Evolutionary conservation across 2,113 vertebrate genomes (phyloP).

Genomic region (Argyrosomus japonicus): DNA sequence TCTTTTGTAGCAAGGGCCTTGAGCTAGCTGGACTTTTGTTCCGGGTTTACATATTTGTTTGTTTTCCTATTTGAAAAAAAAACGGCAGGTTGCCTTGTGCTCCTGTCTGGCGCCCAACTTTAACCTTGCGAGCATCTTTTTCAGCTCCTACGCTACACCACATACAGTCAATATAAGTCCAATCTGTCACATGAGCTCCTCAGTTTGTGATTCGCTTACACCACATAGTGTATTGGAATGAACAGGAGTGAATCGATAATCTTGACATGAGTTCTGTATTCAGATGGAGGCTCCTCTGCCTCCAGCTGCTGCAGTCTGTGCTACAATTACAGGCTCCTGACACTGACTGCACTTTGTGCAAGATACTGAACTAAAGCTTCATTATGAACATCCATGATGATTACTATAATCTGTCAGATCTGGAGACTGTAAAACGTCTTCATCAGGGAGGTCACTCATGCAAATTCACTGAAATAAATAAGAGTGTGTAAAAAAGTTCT

Average conservation of each 20-base stretch:
- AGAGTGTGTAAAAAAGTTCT: not conserved
- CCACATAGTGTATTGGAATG: not conserved
- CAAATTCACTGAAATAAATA: not conserved
- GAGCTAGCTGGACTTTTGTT: no score
- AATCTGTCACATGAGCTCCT: not conserved
- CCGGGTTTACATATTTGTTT: no score
- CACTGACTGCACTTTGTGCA: not conserved
- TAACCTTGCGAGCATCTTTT: no score
- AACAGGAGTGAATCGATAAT: not conserved
- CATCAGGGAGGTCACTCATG: not conserved
- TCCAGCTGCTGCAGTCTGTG: not conserved
- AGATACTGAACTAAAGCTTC: not conserved
- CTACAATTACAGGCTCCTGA: not conserved
- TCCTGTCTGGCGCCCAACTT: no score
- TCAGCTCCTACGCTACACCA: not conserved
- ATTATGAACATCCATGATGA: not conserved
- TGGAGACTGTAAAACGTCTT: not conserved
- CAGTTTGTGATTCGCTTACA: not conserved
- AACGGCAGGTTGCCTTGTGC: no score
- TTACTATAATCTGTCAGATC: not conserved
- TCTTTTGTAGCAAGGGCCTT: no score
- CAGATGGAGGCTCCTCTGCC: not conserved
- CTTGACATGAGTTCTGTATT: not conserved
- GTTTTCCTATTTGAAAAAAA: no score
- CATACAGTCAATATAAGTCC: not conserved